Conservation (phyloP, 1,140 invertebrate species). For the Drosophila baimaii region DNA sequence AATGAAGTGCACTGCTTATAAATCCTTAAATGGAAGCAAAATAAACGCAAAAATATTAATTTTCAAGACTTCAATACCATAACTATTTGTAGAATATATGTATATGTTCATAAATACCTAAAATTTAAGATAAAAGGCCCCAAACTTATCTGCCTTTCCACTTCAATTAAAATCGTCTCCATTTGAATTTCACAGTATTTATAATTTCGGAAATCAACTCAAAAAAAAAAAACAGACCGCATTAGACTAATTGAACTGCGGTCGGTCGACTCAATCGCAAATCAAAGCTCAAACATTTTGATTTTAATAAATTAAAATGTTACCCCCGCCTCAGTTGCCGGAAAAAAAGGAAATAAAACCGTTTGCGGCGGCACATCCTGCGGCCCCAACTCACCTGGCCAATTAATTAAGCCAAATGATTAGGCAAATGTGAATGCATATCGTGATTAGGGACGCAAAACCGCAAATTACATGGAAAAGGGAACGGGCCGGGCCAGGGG, state of each 20-base stretch:
- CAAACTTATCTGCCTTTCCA: conserved; percentile 3
- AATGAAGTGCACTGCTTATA: background rate
- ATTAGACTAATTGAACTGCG: conserved; percentile 59
- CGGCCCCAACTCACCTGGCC: conserved; percentile 48
- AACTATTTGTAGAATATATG: background rate
- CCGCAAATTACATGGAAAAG: conserved; percentile 64
- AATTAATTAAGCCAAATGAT: conserved; percentile 81
- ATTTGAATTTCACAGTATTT: conserved; percentile 18
- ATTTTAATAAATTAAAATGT: conserved; percentile 65
- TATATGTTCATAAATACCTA: too few species aligned
- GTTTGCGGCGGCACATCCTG: conserved; percentile 36
- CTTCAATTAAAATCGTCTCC: background rate
- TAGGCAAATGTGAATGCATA: conserved; percentile 79
- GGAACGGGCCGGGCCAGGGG: conserved; percentile 13
- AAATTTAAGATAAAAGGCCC: background rate
- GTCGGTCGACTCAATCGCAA: conserved; percentile 54
- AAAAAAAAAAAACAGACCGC: conserved; percentile 34
- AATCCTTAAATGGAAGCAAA: background rate
- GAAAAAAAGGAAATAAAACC: conserved; percentile 39
- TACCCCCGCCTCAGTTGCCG: background rate
- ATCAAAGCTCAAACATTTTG: conserved; percentile 60
- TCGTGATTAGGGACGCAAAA: conserved; percentile 71
- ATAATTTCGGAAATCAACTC: conserved; percentile 35
- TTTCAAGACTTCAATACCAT: fast-evolving
- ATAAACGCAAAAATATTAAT: background rate